Conservation (phyloP, 35 echinoderm and acorn worm genomes). For the Apostichopus japonicus region DNA sequence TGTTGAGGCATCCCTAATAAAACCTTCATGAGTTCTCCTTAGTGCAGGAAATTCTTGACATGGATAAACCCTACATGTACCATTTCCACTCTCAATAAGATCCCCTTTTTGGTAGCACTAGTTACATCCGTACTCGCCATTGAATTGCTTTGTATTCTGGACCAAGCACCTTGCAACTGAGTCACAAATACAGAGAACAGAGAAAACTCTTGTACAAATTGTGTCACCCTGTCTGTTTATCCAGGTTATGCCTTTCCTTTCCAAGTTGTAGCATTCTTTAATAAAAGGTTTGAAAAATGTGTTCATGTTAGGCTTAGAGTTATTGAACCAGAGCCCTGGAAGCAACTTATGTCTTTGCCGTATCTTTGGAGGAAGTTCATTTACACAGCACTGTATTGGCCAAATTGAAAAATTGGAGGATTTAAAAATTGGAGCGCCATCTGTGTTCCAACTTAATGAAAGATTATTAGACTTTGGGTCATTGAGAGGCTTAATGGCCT, state of each 20-base stretch:
- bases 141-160: constrained; percentile 42
- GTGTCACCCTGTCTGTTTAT: background rate
- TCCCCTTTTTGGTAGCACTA: constrained; percentile 49
- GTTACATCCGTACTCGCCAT: constrained; percentile 46
- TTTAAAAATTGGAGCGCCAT: constrained; percentile 50
- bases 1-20: background rate
- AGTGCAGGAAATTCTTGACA: background rate
- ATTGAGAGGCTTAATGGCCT: constrained; percentile 31
- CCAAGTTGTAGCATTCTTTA: constrained; percentile 11
- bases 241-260: constrained; percentile 38
- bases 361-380: constrained; percentile 41
- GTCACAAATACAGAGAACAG: constrained; percentile 27
- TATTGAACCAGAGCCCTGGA: constrained; percentile 42
- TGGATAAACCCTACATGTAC: constrained; percentile 24
- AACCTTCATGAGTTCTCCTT: constrained; percentile 9
- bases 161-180: constrained; percentile 32
- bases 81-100: constrained; percentile 39
- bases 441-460: constrained; percentile 42
- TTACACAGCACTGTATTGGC: constrained; percentile 51
- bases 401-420: constrained; percentile 51
- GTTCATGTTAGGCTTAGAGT: constrained; percentile 38
- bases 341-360: constrained; percentile 35
- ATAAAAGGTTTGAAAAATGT: constrained; percentile 33
- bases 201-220: constrained; percentile 24
- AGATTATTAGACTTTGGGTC: constrained; percentile 5